Base-by-base conservation (phyloP, 1,140 invertebrate genomes). In the Danaus plexippus region DNA sequence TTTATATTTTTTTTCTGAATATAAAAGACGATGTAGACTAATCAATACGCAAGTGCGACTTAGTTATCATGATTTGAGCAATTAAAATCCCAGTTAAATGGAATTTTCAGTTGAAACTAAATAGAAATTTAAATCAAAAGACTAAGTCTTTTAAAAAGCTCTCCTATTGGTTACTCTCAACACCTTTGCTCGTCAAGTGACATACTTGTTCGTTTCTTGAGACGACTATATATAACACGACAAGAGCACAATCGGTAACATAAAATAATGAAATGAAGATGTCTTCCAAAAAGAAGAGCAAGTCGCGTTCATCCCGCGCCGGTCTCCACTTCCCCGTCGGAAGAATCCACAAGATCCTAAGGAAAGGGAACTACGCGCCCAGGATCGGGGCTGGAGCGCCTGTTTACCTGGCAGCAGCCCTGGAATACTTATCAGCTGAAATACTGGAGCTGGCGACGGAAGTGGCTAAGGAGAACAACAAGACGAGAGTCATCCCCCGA, bases 401-500 rank as follows among this genome's bases (percentile, higher is more conserved):
- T 0, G 89, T 94, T 0, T 94, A 92, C 67, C 67, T 93, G 0
- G 90, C 92, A 1, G 92, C 92, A 2, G 86, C 88, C 0, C 65
- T 90, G 60, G 89, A 90, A 62, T 90, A 90, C 57, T 63, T 90
- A 2, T 77, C 90, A 54, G 93, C 93, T 67, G 94, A 91, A 79
- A 88, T 91, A 11, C 63, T 91, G 32, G 84, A 91, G 63, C 76
- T 91, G 80, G 93, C 94, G 32, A 92, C 93, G 3, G 94, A 95
- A 67, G 93, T 93, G 11, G 94, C 95, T 0, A 74, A 85, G 15
- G 88, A 92, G 42, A 91, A 91, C 62, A 90, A 90, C 18, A 82
- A 80, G 52, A 63, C 48, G 87, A 89, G 94, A 54, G 94, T 97
- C 43, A 93, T 93, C 53, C 95, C 95, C 0, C 88, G 95, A 49